phyloP scores from a whole-genome alignment of 2,797 vertebrate genomes.

The Heteromormyrus szaboi region DNA sequence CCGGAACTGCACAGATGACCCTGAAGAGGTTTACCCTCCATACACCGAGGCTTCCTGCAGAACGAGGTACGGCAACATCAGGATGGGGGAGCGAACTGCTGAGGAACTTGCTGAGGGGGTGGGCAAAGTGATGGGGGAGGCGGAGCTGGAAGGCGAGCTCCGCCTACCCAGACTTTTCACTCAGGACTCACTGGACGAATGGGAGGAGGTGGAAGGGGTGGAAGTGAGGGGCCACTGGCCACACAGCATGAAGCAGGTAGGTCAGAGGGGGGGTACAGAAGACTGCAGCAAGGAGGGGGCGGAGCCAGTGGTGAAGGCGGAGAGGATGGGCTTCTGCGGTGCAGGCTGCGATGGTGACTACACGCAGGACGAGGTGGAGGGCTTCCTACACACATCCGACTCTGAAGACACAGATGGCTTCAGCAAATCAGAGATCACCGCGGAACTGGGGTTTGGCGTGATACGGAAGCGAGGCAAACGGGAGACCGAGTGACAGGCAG shows the following conservation, averaged over 20 bases:
- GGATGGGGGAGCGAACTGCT: constrained; percentile 70
- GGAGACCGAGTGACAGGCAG: constrained; percentile 37
- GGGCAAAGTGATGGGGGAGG: constrained; percentile 44
- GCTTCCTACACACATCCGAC: constrained; percentile 38
- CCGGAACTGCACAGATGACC: constrained; percentile 62
- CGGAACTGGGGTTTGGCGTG: constrained; percentile 21
- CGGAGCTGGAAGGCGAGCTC: constrained; percentile 25
- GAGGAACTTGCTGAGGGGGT: constrained; percentile 87
- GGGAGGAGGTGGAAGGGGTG: constrained; percentile 49
- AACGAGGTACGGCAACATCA: constrained; percentile 53
- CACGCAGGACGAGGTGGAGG: constrained; percentile 38
- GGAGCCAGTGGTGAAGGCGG: constrained; percentile 77
- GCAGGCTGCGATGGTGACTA: constrained; percentile 61
- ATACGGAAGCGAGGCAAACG: constrained; percentile 63
- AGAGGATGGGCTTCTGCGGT: constrained; percentile 68
- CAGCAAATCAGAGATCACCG: constrained; percentile 19
- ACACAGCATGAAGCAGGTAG: neutral
- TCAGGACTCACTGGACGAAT: neutral
- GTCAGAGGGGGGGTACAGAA: neutral
- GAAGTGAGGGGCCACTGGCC: neutral
- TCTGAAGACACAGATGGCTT: constrained; percentile 20
- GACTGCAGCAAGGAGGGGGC: constrained; percentile 58
- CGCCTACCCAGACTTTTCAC: neutral
- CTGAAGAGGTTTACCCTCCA: constrained; percentile 81
- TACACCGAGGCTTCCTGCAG: constrained; percentile 56